Evolutionary conservation across 1,140 invertebrate species (phyloP), one percentile per base, ranked within the genome.

Genomic region (Apis cerana): DNA sequence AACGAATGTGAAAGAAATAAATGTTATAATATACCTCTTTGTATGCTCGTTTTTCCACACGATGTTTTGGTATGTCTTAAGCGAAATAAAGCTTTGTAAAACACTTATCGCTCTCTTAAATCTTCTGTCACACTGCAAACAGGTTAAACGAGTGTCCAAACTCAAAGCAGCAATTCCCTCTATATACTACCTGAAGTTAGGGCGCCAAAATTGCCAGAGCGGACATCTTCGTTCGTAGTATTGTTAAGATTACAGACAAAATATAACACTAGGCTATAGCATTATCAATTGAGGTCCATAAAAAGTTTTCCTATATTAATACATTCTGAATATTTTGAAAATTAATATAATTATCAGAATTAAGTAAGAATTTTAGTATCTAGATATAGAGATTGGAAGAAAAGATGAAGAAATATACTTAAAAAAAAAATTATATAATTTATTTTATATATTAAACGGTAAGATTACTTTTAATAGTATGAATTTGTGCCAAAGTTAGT

Each of bases 81-180:
- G 59, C 33, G 58, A 69, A 88, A 78, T 56, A 43, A 69, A 77
- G 59, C n/a, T 81, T 79, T 72, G 74, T n/a, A 54, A 75, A 80
- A 64, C 23, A 75, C 75, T 83, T 71, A 68, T 82, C 72, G 21
- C 62, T 52, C 64, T 59, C 64, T 78, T 82, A 61, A 80, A 75
- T 85, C 65, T 64, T 78, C 70, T 83, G 86, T 88, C 83, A 88
- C 75, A 85, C 64, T 71, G 69, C 85, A 65, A 85, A 88, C 74
- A 75, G 80, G 84, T 88, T 70, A 85, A 88, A 83, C 61, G 68
- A 85, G 74, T 85, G 23, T 82, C 80, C 74, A 78, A 82, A 80
- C 70, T 80, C 69, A 43, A 56, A 80, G 76, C 81, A 78, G 61
- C 61, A 71, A 74, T 67, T 80, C 54, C 17, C 54, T 74, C 61